Base-by-base conservation (phyloP, 1,140 invertebrate genomes). In the Muscidifurax raptorellus region DNA sequence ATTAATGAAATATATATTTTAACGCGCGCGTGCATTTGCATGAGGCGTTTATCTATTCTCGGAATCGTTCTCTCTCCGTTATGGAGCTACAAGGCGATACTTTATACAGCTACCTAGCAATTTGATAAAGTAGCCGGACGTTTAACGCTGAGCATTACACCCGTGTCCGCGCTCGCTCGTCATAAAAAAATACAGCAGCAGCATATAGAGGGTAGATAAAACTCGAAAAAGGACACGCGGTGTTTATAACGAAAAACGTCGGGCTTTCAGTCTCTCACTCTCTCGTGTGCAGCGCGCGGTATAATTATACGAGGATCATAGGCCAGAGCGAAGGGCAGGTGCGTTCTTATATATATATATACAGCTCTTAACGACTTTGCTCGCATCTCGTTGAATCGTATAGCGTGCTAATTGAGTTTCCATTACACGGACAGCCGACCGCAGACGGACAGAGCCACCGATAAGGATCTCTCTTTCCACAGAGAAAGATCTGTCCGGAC, bases 321-420 rank as follows among this genome's bases (percentile, higher is more conserved):
- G 80, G n/a, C 71, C 71, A 86, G 85, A 82, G 79, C 12, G 18
- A 36, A 22, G 15, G 82, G 79, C 59, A 83, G 36, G 25, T 82
- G 30, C 30, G 82, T 86, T 1, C 22, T 3, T 32, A 22, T 9
- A 36, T n/a, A n/a, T n/a, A n/a, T n/a, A 9, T 36, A 9, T 36
- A 36, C 0, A 36, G 0, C 12, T n/a, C 71, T 59, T 67, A 87
- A 87, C 85, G 85, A 86, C 84, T 86, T 86, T 84, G 66, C 79
- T 66, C 80, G 81, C 72, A 79, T 84, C 84, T 59, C 77, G 77
- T 59, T 40, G 72, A 83, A 36, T 69, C 30, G 74, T 86, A 59
- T 59, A 64, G 85, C 87, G 85, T 85, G 87, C 86, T 89, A 88
- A 89, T 89, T 88, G 86, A 87, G 87, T 89, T 89, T 88, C 86